Percentiles rank a stretch among this genome's conserved stretches.
These are phyloP conservation scores for Leptopilina clavipes DNA, from an alignment of 1,140 invertebrate genomes.

Conservation along the genomic window DNA sequence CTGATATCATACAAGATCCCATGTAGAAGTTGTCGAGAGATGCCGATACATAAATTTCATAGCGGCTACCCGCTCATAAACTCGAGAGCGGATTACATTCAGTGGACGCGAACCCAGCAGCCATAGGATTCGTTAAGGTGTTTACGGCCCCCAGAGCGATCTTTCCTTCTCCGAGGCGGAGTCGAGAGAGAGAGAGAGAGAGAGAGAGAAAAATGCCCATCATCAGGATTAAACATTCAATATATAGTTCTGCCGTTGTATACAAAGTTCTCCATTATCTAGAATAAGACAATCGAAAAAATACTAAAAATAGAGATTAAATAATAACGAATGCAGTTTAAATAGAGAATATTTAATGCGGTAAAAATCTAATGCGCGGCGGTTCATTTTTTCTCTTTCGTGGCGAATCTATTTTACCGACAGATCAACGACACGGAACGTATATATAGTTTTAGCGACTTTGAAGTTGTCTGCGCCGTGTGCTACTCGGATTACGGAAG, in stretches of 20 bases:
- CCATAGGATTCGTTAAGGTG: conserved; percentile 12
- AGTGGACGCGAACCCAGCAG: conserved; percentile 6
- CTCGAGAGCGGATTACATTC: conserved; percentile 30
- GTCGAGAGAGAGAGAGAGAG: conserved; percentile 26
- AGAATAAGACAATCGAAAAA: too few relatives aligned
- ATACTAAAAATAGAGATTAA: too few relatives aligned
- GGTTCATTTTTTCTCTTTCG: too few relatives aligned
- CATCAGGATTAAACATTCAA: background rate
- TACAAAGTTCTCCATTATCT: too few relatives aligned
- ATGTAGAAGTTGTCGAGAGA: conserved; percentile 3
- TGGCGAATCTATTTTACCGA: conserved; percentile 51
- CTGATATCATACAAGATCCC: background rate
- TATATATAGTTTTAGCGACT: conserved; percentile 54
- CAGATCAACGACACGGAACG: conserved; percentile 48
- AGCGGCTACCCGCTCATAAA: conserved; percentile 33
- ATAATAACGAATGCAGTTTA: too few relatives aligned
- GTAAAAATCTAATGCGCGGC: too few relatives aligned
- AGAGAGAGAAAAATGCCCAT: background rate
- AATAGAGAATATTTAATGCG: too few relatives aligned
- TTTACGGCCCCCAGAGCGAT: conserved; percentile 27
- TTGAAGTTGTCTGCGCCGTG: conserved; percentile 52
- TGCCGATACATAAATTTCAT: conserved; percentile 30
- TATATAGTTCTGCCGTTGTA: too few relatives aligned
- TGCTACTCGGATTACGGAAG: conserved; percentile 73
- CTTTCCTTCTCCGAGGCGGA: background rate